phyloP scores from a whole-genome alignment of 2,113 vertebrate species.

The Dermatemys mawii region DNA sequence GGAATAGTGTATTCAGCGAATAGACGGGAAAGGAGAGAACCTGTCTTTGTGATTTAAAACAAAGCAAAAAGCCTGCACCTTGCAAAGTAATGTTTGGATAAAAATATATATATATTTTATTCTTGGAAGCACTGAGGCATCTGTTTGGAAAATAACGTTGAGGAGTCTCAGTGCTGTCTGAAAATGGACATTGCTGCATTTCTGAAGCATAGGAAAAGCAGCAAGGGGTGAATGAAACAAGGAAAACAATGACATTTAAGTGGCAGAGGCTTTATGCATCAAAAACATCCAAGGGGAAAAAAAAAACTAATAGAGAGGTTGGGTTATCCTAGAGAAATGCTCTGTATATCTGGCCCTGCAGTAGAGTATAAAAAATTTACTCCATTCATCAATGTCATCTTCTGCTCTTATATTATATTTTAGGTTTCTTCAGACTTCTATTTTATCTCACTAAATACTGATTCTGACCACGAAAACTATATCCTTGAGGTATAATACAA shows the following conservation, averaged over 20 bases:
- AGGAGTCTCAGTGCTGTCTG: not conserved
- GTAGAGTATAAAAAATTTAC: not conserved
- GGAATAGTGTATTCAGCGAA: not conserved
- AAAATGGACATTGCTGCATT: not conserved
- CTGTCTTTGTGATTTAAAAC: not conserved
- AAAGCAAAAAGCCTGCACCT: not conserved
- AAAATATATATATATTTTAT: not conserved
- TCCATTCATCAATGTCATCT: not conserved
- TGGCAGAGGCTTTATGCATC: not conserved
- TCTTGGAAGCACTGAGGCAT: not conserved
- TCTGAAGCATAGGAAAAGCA: not conserved
- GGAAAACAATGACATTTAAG: not conserved
- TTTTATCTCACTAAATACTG: not conserved
- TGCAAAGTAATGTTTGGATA: not conserved
- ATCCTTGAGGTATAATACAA: not conserved
- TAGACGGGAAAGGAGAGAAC: not conserved
- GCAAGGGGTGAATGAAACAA: not conserved
- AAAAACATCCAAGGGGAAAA: not conserved
- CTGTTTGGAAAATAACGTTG: not conserved
- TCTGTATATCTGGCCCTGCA: not conserved
- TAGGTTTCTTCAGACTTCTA: not conserved
- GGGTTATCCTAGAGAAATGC: not conserved
- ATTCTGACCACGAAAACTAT: not conserved
- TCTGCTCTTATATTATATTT: not conserved
- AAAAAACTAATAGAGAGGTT: not conserved